Evolutionary conservation across 1,140 invertebrate species (phyloP).

Genomic region (Globodera ellingtonae): DNA sequence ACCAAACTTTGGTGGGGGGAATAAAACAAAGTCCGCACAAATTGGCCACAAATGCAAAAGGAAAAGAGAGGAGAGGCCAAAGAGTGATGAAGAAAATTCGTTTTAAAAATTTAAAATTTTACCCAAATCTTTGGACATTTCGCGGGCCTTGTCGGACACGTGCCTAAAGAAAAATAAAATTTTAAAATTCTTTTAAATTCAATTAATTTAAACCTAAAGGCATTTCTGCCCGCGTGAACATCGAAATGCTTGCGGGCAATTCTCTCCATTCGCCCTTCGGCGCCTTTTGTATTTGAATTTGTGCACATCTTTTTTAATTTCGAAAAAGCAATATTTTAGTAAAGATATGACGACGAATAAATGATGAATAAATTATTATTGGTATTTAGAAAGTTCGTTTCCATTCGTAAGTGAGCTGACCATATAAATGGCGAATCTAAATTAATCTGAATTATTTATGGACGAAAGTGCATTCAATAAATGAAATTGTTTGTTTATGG

Average conservation of each 20-base stretch:
- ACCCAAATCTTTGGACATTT: slow-evolving; percentile 10
- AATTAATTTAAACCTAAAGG: slow-evolving; percentile 16
- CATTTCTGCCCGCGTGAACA: slow-evolving; percentile 23
- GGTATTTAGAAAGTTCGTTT: no score
- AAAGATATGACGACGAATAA: no score
- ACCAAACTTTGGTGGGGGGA: background rate
- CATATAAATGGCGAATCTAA: no score
- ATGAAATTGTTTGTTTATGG: no score
- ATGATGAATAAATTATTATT: no score
- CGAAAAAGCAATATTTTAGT: no score
- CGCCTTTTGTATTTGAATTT: no score
- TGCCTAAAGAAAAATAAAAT: background rate
- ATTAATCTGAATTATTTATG: no score
- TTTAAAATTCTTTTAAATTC: background rate
- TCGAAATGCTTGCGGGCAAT: background rate
- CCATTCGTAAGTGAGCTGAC: no score
- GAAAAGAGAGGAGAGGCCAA: no score
- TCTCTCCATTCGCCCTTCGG: background rate
- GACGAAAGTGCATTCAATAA: no score
- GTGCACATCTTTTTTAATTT: no score
- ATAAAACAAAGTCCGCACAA: background rate
- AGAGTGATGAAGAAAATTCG: background rate
- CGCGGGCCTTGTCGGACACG: background rate
- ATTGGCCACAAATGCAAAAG: background rate
- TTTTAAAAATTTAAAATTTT: background rate